These are phyloP conservation scores for Uropetala carovei DNA, from an alignment of 2,888 invertebrate species.

Conservation along the genomic window DNA sequence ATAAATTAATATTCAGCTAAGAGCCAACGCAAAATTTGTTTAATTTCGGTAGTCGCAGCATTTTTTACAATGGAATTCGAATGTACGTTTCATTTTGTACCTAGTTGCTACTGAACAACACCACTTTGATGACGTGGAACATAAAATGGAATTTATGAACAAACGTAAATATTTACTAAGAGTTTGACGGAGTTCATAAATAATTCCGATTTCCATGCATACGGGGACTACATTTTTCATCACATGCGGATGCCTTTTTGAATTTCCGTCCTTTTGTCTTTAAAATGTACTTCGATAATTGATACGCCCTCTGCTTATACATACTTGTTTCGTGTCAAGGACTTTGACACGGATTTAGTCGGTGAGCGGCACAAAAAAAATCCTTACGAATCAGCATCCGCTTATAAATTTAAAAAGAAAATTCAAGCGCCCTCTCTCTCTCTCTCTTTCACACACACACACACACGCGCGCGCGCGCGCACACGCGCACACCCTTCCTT, in stretches of 20 bases:
- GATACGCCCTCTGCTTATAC: not conserved
- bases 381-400: not conserved
- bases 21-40: not conserved
- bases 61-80: slow-evolving; percentile 6
- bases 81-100: not conserved
- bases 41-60: not conserved
- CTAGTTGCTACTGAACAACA: not conserved
- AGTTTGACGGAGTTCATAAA: slow-evolving; percentile 5
- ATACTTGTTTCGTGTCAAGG: not conserved
- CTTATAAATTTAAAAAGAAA: not conserved
- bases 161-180: not conserved
- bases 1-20: too few relatives aligned
- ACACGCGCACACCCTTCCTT: too few relatives aligned
- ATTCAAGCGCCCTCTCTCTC: not conserved
- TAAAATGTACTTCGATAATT: not conserved
- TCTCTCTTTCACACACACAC: too few relatives aligned
- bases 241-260: not conserved
- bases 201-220: slow-evolving; percentile 24
- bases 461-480: too few relatives aligned
- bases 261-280: not conserved
- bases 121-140: not conserved
- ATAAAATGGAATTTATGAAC: slow-evolving; percentile 3
- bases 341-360: not conserved
- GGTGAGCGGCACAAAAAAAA: not conserved
- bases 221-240: not conserved